phyloP scores from a whole-genome alignment of 92 coral and sea anemone genomes.

The Hydrozoanthus gracilis region DNA sequence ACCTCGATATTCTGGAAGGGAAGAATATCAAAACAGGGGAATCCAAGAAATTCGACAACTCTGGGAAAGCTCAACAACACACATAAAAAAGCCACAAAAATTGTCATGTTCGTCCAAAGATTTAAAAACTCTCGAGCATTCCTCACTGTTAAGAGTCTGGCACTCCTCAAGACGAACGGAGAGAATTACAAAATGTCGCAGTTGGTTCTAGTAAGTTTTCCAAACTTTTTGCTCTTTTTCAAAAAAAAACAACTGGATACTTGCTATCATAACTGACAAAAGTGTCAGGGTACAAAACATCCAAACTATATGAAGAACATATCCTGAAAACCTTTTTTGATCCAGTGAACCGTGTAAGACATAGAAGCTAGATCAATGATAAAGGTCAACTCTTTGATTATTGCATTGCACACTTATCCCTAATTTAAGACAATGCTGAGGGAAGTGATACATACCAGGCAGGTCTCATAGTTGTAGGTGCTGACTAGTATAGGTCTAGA shows the following conservation, averaged over 20 bases:
- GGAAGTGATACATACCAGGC: conserved; percentile 5
- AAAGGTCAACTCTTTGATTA: background rate
- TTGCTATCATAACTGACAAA: background rate
- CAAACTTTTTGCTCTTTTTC: background rate
- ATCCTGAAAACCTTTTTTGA: background rate
- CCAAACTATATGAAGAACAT: too few relatives aligned
- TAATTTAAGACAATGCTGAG: background rate
- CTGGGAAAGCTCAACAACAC: background rate
- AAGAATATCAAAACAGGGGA: too few relatives aligned
- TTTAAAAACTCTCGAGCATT: background rate
- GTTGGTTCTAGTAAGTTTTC: too few relatives aligned
- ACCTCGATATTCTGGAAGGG: too few relatives aligned
- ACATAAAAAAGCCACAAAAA: too few relatives aligned
- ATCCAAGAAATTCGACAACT: too few relatives aligned
- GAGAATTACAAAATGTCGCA: too few relatives aligned
- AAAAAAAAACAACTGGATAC: background rate
- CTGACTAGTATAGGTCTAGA: background rate
- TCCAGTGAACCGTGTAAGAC: background rate
- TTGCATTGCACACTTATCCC: background rate
- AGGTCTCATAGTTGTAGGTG: background rate
- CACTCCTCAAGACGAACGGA: too few relatives aligned
- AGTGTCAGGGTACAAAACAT: too few relatives aligned
- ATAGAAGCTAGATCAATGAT: too few relatives aligned
- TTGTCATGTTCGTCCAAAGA: too few relatives aligned
- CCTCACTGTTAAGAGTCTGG: too few relatives aligned